phyloP scores from a whole-genome alignment of 2,113 vertebrate species.

The Camelus bactrianus region DNA sequence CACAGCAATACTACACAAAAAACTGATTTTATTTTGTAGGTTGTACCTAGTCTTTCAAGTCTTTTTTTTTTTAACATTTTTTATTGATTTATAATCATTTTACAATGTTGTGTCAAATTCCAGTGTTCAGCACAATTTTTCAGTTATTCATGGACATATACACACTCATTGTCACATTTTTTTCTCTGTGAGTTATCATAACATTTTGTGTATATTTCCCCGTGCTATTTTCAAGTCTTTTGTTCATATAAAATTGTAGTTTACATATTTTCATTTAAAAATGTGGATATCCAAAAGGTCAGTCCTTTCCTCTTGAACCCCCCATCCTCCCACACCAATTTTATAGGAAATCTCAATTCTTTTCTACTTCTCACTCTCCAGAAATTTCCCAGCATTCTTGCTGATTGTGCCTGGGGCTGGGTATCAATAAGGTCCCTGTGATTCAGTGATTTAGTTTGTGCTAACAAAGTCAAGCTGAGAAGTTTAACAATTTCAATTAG shows the following conservation, averaged over 20 bases:
- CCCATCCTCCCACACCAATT: background rate
- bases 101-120: no score
- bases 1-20: background rate
- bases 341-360: background rate
- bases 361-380: background rate
- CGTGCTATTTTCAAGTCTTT: background rate
- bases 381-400: background rate
- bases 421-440: accelerated
- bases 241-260: no score
- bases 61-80: background rate
- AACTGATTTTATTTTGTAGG: background rate
- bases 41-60: background rate
- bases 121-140: no score
- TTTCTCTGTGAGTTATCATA: no score
- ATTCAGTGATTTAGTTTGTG: background rate
- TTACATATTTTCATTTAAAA: no score
- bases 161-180: no score
- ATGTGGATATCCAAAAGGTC: no score
- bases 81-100: no score
- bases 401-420: background rate
- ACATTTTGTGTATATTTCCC: no score
- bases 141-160: no score
- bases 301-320: no score
- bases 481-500: background rate
- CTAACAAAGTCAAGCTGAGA: background rate